Base-by-base conservation (phyloP, 2,113 vertebrate species). In the Hirundichthys speculiger region DNA sequence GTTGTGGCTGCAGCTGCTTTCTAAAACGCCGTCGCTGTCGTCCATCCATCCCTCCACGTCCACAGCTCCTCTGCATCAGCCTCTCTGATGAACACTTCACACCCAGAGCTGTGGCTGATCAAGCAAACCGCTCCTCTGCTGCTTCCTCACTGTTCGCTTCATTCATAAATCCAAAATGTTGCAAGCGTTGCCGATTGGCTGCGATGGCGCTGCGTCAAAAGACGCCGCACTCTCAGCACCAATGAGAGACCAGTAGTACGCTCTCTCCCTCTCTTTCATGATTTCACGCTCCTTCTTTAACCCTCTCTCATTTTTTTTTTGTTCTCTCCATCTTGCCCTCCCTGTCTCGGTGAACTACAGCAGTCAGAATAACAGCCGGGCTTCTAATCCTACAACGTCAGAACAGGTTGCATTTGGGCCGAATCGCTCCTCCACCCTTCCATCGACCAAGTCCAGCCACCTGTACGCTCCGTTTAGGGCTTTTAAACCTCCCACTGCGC, bases 121-220 rank as follows among this genome's bases (percentile, higher is more conserved):
- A 84, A 77, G 86, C 73, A 84, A 89, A 82, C 73, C 55, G 69
- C 71, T 84, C 69, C 73, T 47, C 69, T 78, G 63, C 71, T 75
- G 78, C 81, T 79, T 71, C 41, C 77, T 81, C 73, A 76, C 75
- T 84, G 64, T 59, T 73, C 63, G 15, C 51, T 86, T 87, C 89
- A 91, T 91, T 91, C 89, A 91, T 76, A 87, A 91, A 88, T 78
- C 86, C 80, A 83, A 91, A 91, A 88, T 87, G 55, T 79, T 64
- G 49, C 52, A 55, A 13, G 30, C 57, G 64, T 39, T 41, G 22
- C 64, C 20, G 41, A 87, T 89, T 88, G 88, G 89, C 79, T 64
- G 40, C 18, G 51, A 54, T 25, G 39, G 24, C 16, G 25, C 48
- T 10, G 61, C 85, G 79, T 73, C 77, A 83, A 85, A 88, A 84